Evolutionary conservation across 2,888 invertebrate species (phyloP).

Genomic region (Sarcophaga carnaria): DNA sequence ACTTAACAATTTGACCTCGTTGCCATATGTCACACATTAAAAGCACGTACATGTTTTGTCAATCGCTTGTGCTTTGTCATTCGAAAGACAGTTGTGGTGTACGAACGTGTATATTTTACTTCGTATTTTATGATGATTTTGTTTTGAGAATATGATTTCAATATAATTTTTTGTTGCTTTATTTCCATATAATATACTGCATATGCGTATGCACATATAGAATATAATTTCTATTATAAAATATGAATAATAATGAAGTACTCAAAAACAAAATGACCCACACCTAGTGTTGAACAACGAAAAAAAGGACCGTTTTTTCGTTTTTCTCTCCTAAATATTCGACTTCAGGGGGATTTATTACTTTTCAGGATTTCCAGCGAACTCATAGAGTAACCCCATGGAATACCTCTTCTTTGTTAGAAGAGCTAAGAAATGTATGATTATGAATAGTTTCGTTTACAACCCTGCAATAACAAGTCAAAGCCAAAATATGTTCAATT

Average conservation of each 20-base stretch:
- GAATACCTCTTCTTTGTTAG: neutral
- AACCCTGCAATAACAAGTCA: neutral
- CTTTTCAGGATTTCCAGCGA: neutral
- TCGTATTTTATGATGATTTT: constrained; percentile 22
- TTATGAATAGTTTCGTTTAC: constrained; percentile 58
- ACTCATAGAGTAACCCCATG: neutral
- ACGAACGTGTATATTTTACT: neutral
- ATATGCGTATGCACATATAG: constrained; percentile 16
- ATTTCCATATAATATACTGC: neutral
- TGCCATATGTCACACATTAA: constrained; percentile 26
- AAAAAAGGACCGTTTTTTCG: too few relatives aligned
- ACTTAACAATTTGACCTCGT: constrained; percentile 15
- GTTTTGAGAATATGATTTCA: constrained; percentile 46
- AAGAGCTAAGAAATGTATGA: constrained; percentile 31
- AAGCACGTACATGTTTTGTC: constrained; percentile 25
- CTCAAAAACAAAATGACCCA: constrained; percentile 62
- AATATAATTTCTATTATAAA: too few relatives aligned
- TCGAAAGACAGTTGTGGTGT: neutral
- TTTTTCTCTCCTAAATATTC: neutral
- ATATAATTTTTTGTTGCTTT: neutral
- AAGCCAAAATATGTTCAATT: constrained; percentile 37
- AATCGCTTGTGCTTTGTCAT: constrained; percentile 35
- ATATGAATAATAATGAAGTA: constrained; percentile 35
- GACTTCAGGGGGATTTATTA: neutral
- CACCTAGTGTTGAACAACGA: constrained; percentile 55